These are phyloP conservation scores for Vireo griseus DNA, from an alignment of 2,797 vertebrate species.

Conservation along the genomic window DNA sequence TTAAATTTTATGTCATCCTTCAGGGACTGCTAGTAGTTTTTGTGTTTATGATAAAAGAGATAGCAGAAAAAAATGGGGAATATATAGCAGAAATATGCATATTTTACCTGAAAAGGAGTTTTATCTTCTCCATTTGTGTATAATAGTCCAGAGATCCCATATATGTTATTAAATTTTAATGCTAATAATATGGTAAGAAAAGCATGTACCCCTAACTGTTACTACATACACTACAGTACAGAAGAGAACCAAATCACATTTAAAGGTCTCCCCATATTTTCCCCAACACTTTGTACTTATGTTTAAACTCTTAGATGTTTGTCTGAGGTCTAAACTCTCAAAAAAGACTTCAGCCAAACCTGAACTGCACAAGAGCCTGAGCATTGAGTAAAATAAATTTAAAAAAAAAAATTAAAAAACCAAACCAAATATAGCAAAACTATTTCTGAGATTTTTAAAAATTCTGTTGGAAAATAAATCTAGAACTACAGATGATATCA, in stretches of 20 bases:
- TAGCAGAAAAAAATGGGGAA: not conserved
- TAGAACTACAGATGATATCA: not conserved
- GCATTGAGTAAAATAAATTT: not conserved
- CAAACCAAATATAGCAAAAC: not conserved
- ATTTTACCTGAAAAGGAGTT: not conserved
- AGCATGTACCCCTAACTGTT: not conserved
- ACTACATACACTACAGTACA: not conserved
- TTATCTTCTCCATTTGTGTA: not conserved
- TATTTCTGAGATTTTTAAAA: not conserved
- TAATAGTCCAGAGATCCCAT: not conserved
- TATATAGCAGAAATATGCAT: not conserved
- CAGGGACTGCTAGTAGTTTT: not conserved
- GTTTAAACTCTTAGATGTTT: not conserved
- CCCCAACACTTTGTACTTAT: not conserved
- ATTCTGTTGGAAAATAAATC: not conserved
- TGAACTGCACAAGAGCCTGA: not conserved
- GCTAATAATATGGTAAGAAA: not conserved
- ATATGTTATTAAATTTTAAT: not conserved
- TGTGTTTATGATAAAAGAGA: not conserved
- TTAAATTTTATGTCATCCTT: not conserved
- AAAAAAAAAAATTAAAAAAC: rapidly evolving
- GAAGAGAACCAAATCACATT: not conserved
- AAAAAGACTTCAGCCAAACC: not conserved
- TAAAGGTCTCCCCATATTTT: not conserved
- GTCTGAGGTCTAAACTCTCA: not conserved